A percentile compares a stretch with the other conserved stretches of the same genome.
Evolutionary conservation across 2,888 invertebrate genomes (phyloP).

Genomic region (Calliphora vomitoria): DNA sequence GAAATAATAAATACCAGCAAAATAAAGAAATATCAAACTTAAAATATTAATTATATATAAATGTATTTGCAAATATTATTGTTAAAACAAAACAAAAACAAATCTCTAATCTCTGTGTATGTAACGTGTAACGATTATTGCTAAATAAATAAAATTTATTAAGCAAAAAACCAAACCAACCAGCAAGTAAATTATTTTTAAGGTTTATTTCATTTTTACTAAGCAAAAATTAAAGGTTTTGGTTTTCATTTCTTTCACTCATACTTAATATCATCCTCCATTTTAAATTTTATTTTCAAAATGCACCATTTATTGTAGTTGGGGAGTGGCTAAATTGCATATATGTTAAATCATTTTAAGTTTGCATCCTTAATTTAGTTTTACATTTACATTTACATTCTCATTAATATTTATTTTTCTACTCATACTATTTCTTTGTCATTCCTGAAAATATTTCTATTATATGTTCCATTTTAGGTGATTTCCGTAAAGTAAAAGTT

Average conservation of each 20-base stretch:
- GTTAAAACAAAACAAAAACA: slow-evolving; percentile 24
- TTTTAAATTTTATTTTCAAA: too few species aligned
- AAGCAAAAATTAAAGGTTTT: background rate
- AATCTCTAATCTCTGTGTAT: slow-evolving; percentile 53
- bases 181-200: slow-evolving; percentile 19
- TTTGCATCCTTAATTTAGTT: background rate
- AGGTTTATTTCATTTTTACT: background rate
- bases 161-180: slow-evolving; percentile 50
- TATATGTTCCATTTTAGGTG: slow-evolving; percentile 76
- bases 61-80: slow-evolving; percentile 64
- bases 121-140: slow-evolving; percentile 65
- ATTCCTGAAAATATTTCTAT: slow-evolving; percentile 24
- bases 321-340: too few species aligned
- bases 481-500: slow-evolving; percentile 82
- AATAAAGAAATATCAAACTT: slow-evolving; percentile 41
- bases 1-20: background rate
- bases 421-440: slow-evolving; percentile 26
- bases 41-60: slow-evolving; percentile 47
- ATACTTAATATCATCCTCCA: background rate
- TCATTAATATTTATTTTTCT: slow-evolving; percentile 20
- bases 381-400: background rate
- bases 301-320: too few species aligned
- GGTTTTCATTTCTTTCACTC: slow-evolving; percentile 11
- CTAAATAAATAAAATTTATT: slow-evolving; percentile 73
- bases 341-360: too few species aligned